Percentiles rank a stretch among this genome's conserved stretches.
These are phyloP conservation scores for Aphidius colemani DNA, from an alignment of 2,888 invertebrate species.

Conservation along the genomic window DNA sequence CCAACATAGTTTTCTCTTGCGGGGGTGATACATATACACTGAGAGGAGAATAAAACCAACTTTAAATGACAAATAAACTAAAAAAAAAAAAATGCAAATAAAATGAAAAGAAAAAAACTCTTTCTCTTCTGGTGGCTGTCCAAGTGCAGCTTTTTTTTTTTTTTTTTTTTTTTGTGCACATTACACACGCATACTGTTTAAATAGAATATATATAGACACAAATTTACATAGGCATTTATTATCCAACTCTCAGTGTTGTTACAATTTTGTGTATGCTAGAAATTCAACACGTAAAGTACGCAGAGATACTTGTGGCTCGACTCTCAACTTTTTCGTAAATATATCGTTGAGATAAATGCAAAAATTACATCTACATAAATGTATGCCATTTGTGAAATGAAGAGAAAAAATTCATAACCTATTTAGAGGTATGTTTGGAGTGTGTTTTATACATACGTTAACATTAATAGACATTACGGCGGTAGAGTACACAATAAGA, in stretches of 20 bases:
- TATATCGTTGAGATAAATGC: constrained; percentile 18
- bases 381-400: no score
- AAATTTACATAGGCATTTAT: no score
- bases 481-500: neutral
- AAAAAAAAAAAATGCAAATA: neutral
- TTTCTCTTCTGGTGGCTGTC: constrained; percentile 26
- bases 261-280: no score
- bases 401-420: no score
- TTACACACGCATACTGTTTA: constrained; percentile 12
- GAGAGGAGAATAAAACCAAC: constrained; percentile 38
- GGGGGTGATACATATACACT: constrained; percentile 31
- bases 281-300: no score
- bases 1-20: constrained; percentile 11
- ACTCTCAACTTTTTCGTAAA: no score
- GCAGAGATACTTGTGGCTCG: no score
- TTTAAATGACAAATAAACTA: neutral
- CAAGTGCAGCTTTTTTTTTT: constrained; percentile 12
- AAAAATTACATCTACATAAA: no score
- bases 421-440: no score
- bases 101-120: constrained; percentile 33
- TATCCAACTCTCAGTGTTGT: no score
- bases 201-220: no score
- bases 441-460: constrained; percentile 4
- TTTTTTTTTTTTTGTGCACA: constrained; percentile 7
- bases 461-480: constrained; percentile 12